Percentiles rank a stretch among this genome's conserved stretches.
These are phyloP conservation scores for Acleris literana DNA, from an alignment of 2,888 invertebrate genomes.

Conservation along the genomic window DNA sequence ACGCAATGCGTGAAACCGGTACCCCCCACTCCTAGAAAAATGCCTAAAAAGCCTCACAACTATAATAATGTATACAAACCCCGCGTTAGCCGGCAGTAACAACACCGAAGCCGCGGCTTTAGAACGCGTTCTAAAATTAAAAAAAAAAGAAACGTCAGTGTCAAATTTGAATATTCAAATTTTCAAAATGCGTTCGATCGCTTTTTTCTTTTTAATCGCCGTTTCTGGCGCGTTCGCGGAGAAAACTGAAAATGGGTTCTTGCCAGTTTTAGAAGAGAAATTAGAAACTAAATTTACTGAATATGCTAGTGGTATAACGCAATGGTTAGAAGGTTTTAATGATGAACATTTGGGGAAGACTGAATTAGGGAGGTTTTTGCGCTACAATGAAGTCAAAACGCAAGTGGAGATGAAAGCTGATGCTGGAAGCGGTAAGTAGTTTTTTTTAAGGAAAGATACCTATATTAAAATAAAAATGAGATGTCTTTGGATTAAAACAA, in stretches of 20 bases:
- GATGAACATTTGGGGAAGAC: conserved; percentile 61
- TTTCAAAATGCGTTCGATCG: conserved; percentile 45
- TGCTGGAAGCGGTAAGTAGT: conserved; percentile 51
- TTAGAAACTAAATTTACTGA: conserved; percentile 55
- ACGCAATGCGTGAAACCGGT: conserved; percentile 19
- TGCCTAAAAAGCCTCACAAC: conserved; percentile 14
- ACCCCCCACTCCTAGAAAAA: conserved; percentile 25
- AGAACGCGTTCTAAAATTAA: conserved; percentile 44
- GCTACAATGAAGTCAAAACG: conserved; percentile 64
- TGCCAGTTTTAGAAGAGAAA: conserved; percentile 49
- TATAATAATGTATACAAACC: conserved; percentile 28
- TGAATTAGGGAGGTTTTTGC: conserved; percentile 58
- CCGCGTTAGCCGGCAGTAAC: conserved; percentile 46
- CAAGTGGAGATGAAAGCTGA: conserved; percentile 42
- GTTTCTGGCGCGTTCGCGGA: conserved; percentile 32
- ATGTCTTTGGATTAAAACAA: no score
- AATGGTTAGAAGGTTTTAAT: conserved; percentile 62
- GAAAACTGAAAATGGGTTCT: conserved; percentile 37
- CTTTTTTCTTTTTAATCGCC: conserved; percentile 40
- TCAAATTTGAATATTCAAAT: not conserved
- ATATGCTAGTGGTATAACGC: conserved; percentile 46
- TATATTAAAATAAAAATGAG: no score
- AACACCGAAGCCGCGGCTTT: conserved; percentile 44
- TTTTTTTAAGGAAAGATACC: no score
- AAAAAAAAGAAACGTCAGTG: conserved; percentile 10